Conservation (phyloP, 2,113 vertebrate species). For the Stegostoma tigrinum region DNA sequence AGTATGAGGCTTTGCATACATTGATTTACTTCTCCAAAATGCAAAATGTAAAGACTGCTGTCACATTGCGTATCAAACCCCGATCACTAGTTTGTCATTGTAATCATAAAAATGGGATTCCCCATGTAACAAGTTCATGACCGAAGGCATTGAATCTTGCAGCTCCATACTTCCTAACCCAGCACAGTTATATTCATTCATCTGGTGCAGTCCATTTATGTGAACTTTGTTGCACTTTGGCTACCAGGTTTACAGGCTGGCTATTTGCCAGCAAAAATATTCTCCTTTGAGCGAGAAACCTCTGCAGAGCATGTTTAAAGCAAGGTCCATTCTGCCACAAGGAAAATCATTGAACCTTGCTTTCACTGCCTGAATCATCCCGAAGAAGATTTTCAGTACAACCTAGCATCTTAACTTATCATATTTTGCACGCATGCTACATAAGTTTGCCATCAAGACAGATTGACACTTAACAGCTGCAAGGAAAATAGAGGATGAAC, state of each 20-base stretch:
- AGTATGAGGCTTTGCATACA: neutral
- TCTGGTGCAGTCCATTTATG: neutral
- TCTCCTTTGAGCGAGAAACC: neutral
- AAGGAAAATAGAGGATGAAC: neutral
- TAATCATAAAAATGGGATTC: neutral
- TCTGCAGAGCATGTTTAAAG: neutral
- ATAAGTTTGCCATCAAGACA: neutral
- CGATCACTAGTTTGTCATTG: neutral
- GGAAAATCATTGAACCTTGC: neutral
- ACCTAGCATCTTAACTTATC: neutral
- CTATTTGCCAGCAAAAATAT: neutral
- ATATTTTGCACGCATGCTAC: too few relatives aligned
- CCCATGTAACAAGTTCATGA: neutral
- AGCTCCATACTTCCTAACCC: neutral
- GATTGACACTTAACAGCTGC: neutral
- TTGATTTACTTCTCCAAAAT: neutral
- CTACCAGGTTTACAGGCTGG: neutral
- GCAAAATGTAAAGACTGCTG: neutral
- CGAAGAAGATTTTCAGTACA: neutral
- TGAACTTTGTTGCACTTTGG: neutral
- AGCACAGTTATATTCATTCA: neutral
- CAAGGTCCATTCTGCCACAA: neutral
- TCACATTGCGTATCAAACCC: neutral
- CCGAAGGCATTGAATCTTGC: neutral
- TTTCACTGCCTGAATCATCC: neutral